A percentile compares a stretch with the other conserved stretches of the same genome.
Evolutionary conservation across 2,113 vertebrate genomes (phyloP).

Genomic region (Python bivittatus): DNA sequence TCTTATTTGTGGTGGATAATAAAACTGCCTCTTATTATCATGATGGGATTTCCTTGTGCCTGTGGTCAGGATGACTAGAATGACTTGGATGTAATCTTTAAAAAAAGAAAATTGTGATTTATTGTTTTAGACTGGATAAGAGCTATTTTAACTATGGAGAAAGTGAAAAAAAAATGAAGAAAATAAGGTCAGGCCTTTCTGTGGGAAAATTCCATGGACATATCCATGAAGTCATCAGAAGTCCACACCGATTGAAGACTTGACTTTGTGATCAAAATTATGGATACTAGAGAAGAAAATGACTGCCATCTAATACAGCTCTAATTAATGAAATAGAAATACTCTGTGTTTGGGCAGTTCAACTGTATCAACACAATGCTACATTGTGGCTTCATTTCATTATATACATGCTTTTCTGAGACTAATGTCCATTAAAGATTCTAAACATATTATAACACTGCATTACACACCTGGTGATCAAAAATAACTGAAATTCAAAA

Average conservation of each 20-base stretch:
- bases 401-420: neutral
- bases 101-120: slow-evolving; percentile 9
- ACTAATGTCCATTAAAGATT: no score
- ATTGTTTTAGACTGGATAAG: slow-evolving; percentile 11
- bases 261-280: neutral
- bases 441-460: no score
- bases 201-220: no score
- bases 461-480: no score
- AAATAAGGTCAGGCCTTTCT: no score
- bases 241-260: no score
- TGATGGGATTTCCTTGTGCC: slow-evolving; percentile 47
- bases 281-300: neutral
- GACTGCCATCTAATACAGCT: neutral
- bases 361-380: neutral
- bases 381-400: neutral
- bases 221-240: no score
- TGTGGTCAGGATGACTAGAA: slow-evolving; percentile 12
- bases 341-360: neutral
- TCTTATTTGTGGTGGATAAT: slow-evolving; percentile 59
- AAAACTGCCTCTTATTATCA: slow-evolving; percentile 64
- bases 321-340: neutral
- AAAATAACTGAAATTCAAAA: no score
- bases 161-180: neutral
- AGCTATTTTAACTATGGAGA: neutral
- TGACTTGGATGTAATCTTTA: slow-evolving; percentile 20